Conservation (phyloP, 2,797 vertebrate genomes). For the Lithobates sylvaticus region DNA sequence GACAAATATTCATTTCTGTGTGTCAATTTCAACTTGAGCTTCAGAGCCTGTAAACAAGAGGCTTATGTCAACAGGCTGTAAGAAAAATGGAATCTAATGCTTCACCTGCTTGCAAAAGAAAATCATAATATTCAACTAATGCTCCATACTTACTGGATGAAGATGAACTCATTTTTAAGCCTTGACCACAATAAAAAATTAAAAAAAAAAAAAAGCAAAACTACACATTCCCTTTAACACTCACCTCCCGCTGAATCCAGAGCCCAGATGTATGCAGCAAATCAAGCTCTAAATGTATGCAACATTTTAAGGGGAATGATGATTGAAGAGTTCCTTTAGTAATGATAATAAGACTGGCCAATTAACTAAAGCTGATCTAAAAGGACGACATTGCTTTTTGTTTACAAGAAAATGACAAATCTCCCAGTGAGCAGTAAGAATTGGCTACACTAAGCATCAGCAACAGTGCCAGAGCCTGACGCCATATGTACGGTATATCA, state of each 20-base stretch:
- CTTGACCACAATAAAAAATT: too few relatives aligned
- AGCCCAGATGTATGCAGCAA: neutral
- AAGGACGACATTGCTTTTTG: neutral
- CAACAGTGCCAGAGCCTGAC: conserved; percentile 45
- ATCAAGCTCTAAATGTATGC: neutral
- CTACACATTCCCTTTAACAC: too few relatives aligned
- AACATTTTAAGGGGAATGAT: neutral
- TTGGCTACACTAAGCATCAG: conserved; percentile 28
- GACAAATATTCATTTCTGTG: too few relatives aligned
- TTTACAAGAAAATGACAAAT: conserved; percentile 1
- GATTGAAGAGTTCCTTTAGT: neutral
- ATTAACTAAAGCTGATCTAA: conserved; percentile 7
- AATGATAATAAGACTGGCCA: neutral
- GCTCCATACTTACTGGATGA: neutral
- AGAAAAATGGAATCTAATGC: too few relatives aligned
- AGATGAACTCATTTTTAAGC: too few relatives aligned
- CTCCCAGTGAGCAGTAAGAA: conserved; percentile 35
- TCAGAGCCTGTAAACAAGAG: too few relatives aligned
- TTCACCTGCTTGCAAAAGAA: too few relatives aligned
- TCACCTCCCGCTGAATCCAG: neutral
- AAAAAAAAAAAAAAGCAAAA: too few relatives aligned
- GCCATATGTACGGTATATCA: conserved; percentile 56
- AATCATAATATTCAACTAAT: neutral
- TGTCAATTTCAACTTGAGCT: too few relatives aligned
- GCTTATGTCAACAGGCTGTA: too few relatives aligned